A percentile compares a stretch with the other conserved stretches of the same genome.
Evolutionary conservation across 2,113 vertebrate genomes (phyloP).

Genomic region (Electrona antarctica): DNA sequence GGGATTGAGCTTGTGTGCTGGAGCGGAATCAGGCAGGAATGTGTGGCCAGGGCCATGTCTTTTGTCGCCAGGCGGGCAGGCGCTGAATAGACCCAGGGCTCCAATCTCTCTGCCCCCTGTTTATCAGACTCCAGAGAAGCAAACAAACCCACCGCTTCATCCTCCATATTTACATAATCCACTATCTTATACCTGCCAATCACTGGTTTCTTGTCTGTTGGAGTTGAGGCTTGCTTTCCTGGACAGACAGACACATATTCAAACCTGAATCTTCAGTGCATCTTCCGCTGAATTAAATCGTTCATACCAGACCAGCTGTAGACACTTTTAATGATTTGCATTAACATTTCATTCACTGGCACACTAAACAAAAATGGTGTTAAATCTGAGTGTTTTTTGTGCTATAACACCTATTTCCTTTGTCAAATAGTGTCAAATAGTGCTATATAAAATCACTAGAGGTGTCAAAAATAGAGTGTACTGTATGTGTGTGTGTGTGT

Average conservation of each 20-base stretch:
- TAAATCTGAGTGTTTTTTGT: too few species aligned
- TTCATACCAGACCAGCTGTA: constrained; percentile 10
- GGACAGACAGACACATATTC: not conserved
- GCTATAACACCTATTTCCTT: too few species aligned
- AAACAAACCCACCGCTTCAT: constrained; percentile 51
- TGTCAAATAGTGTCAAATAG: too few species aligned
- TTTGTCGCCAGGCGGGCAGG: constrained; percentile 49
- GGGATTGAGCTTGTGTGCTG: constrained; percentile 72
- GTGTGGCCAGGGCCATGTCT: constrained; percentile 55
- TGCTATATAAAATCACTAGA: too few species aligned
- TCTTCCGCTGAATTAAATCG: not conserved
- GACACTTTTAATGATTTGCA: constrained; percentile 6
- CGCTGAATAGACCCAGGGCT: constrained; percentile 49
- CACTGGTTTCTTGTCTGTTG: constrained; percentile 1
- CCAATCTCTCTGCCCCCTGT: constrained; percentile 40
- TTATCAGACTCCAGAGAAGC: constrained; percentile 50
- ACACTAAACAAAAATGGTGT: too few species aligned
- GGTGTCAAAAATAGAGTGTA: too few species aligned
- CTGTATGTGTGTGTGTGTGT: too few species aligned
- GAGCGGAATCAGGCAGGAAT: constrained; percentile 73
- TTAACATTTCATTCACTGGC: constrained; percentile 4
- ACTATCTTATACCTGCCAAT: constrained; percentile 36
- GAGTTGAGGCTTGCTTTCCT: not conserved
- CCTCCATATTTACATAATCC: constrained; percentile 18
- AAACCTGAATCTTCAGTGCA: not conserved